phyloP scores from a whole-genome alignment of 1,140 invertebrate genomes.

The Drosophila sp. region DNA sequence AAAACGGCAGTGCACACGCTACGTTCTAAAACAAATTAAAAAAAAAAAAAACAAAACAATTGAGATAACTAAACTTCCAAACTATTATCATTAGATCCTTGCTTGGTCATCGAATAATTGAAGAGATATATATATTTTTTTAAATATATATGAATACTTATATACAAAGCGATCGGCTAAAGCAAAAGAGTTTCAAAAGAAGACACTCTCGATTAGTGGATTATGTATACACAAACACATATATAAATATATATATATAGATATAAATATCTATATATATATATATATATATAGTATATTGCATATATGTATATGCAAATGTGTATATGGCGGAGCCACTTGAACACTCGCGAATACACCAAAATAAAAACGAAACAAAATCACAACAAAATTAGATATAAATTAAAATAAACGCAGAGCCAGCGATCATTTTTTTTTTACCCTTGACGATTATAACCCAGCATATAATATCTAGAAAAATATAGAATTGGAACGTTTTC shows the following conservation, averaged over 20 bases:
- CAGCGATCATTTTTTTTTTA: conserved; percentile 59
- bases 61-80: conserved; percentile 14
- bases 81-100: background rate
- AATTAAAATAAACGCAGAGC: conserved; percentile 38
- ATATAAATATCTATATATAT: background rate
- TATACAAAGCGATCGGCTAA: conserved; percentile 39
- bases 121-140: conserved; percentile 11
- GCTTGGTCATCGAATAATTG: background rate
- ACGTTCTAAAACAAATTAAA: conserved; percentile 13
- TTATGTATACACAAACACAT: background rate
- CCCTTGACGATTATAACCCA: conserved; percentile 83
- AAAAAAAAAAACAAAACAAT: conserved; percentile 20
- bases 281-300: background rate
- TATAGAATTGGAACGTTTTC: conserved; percentile 71
- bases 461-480: conserved; percentile 83
- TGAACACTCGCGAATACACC: conserved; percentile 29
- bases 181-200: conserved; percentile 30
- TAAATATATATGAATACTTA: conserved; percentile 29
- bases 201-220: conserved; percentile 21
- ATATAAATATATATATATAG: background rate
- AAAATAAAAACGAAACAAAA: conserved; percentile 32
- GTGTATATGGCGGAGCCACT: background rate
- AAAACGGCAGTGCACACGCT: conserved; percentile 5
- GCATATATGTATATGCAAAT: background rate
- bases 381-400: conserved; percentile 37